A percentile compares a stretch with the other conserved stretches of the same genome.
Conservation (phyloP, 2,797 vertebrate species). For the Chelidonichthys spinosus region DNA sequence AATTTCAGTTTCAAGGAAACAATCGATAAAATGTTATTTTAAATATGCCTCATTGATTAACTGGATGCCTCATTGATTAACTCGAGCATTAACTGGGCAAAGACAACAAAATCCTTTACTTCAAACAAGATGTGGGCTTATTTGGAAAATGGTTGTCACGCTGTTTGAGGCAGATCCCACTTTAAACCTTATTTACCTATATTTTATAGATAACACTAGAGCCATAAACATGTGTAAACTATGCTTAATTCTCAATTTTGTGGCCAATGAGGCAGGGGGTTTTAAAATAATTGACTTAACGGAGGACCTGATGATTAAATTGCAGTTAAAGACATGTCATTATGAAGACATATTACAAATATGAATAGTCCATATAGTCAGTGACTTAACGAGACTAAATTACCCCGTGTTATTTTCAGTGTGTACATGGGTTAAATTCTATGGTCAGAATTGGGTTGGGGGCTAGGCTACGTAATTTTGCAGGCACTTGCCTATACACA, state of each 20-base stretch:
- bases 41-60: background rate
- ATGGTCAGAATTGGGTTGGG: constrained; percentile 3
- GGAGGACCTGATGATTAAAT: background rate
- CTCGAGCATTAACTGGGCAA: background rate
- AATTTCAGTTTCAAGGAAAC: background rate
- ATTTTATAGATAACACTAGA: background rate
- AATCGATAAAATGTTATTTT: background rate
- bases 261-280: background rate
- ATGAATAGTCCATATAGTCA: constrained; percentile 5
- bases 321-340: background rate
- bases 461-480: background rate
- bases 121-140: background rate
- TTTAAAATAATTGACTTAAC: background rate
- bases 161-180: background rate
- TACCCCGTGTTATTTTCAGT: background rate
- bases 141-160: background rate
- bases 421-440: background rate
- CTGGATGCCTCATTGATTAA: background rate
- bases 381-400: background rate
- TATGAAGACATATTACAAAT: background rate
- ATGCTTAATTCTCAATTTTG: background rate
- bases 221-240: background rate
- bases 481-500: constrained; percentile 22
- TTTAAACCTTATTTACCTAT: background rate
- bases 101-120: too few relatives aligned